Base-by-base conservation (phyloP, 2,888 invertebrate species). In the Vanessa cardui region DNA sequence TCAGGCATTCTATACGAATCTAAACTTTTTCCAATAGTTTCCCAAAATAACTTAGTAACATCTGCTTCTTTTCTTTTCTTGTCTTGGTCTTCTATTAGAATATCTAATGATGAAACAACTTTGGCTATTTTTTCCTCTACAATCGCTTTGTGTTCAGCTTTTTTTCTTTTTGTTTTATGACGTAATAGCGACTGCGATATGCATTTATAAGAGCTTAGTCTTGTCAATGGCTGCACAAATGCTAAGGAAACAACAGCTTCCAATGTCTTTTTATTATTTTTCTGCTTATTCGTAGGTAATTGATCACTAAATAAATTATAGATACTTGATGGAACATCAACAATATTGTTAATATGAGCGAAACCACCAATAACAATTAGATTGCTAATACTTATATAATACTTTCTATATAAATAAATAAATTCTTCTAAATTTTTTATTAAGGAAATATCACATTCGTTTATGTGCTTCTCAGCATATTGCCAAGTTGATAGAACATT, bases 341-440 rank as follows among this genome's bases (percentile, higher is more conserved):
- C 90, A 62, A 94, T 81, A 83, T 93, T 94, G 72, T 95, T 94
- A 65, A 96, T 95, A 76, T 95, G 94, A 54, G 90, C 81, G 79
- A 96, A 96, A 46, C 96, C 96, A 79, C 95, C 94, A 72, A 96
- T 92, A 75, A 96, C 95, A 79, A 95, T 95, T 72, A 96, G 93
- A 93, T 96, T 95, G 85, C 96, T 96, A 82, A 96, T 93, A 76
- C 94, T 94, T 85, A 94, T 92, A 58, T 95, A 93, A 90, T 96
- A 96, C 83, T 94, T 94, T 83, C 94, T 95, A 83, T 96, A 96
- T 71, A 96, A 93, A 81, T 94, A 94, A 80, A 96, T 94, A 86
- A 94, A 95, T 86, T 96, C 96, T 78, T 96, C 95, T 80, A 94
- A 93, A 87, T 95, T 94, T 81, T 95, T 94, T 76, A 96, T 93